These are phyloP conservation scores for Hymenochirus boettgeri DNA, from an alignment of 2,113 vertebrate species.

Conservation along the genomic window DNA sequence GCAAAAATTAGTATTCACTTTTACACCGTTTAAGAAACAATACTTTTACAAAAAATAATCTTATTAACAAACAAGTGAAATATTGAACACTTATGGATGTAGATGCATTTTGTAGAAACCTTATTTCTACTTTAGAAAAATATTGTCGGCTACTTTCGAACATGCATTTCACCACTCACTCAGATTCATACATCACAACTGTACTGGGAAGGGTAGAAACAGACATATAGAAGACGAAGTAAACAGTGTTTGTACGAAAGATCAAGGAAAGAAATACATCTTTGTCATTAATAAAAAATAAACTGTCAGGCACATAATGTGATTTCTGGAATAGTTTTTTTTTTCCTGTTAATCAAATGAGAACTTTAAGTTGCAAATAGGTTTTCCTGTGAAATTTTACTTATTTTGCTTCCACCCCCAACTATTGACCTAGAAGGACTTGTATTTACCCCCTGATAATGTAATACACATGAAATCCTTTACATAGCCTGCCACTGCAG, in stretches of 20 bases:
- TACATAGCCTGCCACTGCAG: no score
- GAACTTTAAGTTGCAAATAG: neutral
- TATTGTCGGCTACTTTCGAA: conserved; percentile 26
- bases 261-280: conserved; percentile 14
- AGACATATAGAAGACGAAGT: conserved; percentile 25
- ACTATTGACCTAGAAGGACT: no score
- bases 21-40: conserved; percentile 38
- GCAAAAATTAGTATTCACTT: conserved; percentile 38
- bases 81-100: conserved; percentile 27
- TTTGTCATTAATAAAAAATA: conserved; percentile 16
- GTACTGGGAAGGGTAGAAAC: conserved; percentile 13
- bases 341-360: neutral
- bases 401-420: no score
- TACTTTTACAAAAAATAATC: conserved; percentile 43
- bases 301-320: conserved; percentile 31
- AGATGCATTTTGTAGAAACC: conserved; percentile 30
- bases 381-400: no score
- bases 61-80: conserved; percentile 35
- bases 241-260: conserved; percentile 14
- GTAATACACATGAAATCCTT: no score
- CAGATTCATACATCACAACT: conserved; percentile 30
- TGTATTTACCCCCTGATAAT: no score
- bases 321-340: neutral
- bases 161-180: conserved; percentile 16
- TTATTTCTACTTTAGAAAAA: conserved; percentile 37